Evolutionary conservation across 1,140 invertebrate genomes (phyloP).

Genomic region (Capitella teleta): DNA sequence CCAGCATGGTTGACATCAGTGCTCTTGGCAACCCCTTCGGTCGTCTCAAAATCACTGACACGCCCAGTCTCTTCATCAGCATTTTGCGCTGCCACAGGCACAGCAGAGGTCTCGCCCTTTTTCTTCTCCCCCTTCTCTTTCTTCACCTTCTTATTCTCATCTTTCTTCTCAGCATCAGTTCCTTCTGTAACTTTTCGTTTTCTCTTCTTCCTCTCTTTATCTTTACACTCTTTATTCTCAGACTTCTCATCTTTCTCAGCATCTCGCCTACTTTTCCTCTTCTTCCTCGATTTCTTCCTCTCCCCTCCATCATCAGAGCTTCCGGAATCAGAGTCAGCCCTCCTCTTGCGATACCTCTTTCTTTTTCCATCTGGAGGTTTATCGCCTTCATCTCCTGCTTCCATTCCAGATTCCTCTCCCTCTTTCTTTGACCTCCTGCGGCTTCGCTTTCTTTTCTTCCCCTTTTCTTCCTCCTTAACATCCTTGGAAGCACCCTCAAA

Average conservation of each 20-base stretch:
- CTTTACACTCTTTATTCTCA: not conserved
- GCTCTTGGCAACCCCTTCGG: not conserved
- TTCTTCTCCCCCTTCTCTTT: not conserved
- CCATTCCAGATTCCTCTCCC: not conserved
- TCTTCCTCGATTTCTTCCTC: slow-evolving; percentile 5
- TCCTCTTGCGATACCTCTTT: not conserved
- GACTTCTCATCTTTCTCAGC: not conserved
- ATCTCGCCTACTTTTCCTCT: slow-evolving; percentile 8
- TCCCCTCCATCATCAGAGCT: too few relatives aligned
- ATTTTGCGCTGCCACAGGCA: not conserved
- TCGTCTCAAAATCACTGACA: slow-evolving; percentile 3
- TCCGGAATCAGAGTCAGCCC: too few relatives aligned
- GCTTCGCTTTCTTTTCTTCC: not conserved
- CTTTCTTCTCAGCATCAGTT: not conserved
- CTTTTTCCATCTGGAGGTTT: not conserved
- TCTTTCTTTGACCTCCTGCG: not conserved
- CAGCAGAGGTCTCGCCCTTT: not conserved
- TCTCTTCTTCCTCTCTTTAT: not conserved
- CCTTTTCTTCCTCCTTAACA: not conserved
- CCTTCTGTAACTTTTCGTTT: not conserved
- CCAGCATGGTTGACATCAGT: not conserved
- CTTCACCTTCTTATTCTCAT: slow-evolving; percentile 8
- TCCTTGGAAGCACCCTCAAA: too few relatives aligned
- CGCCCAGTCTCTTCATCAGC: slow-evolving; percentile 5
- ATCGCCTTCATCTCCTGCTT: not conserved